These are phyloP conservation scores for Polypedilum vanderplanki DNA, from an alignment of 1,140 invertebrate species.

Conservation along the genomic window DNA sequence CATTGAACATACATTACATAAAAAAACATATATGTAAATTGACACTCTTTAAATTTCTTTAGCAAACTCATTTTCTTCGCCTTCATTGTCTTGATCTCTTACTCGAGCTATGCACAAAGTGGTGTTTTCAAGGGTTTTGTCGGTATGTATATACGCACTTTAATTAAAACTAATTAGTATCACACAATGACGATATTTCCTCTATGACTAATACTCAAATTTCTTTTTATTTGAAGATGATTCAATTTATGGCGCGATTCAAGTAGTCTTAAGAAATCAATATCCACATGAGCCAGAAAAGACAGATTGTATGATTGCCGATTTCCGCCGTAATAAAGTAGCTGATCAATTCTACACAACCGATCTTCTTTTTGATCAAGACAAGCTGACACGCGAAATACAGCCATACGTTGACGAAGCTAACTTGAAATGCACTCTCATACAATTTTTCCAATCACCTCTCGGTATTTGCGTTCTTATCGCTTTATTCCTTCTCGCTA, in stretches of 20 bases:
- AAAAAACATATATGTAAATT: too few species aligned
- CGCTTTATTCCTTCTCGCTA: conserved; percentile 1
- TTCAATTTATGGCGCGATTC: neutral
- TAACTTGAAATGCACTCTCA: neutral
- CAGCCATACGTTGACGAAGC: conserved; percentile 2
- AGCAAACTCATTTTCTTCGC: neutral
- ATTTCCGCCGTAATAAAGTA: conserved; percentile 6
- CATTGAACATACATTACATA: too few species aligned
- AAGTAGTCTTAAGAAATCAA: neutral
- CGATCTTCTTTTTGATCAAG: neutral
- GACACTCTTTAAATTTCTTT: neutral
- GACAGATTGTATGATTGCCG: neutral
- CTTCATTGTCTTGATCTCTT: neutral
- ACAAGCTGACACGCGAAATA: neutral
- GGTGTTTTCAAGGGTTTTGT: neutral
- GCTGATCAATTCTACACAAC: conserved; percentile 9
- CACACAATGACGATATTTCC: neutral
- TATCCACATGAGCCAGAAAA: conserved; percentile 7
- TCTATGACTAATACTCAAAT: neutral
- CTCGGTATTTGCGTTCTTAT: neutral
- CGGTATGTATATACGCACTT: too few species aligned
- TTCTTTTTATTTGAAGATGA: neutral
- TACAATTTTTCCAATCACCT: neutral
- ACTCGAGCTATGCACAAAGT: neutral
- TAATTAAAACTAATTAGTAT: too few species aligned